Conservation (phyloP, 2,113 vertebrate species). For the Physeter macrocephalus region DNA sequence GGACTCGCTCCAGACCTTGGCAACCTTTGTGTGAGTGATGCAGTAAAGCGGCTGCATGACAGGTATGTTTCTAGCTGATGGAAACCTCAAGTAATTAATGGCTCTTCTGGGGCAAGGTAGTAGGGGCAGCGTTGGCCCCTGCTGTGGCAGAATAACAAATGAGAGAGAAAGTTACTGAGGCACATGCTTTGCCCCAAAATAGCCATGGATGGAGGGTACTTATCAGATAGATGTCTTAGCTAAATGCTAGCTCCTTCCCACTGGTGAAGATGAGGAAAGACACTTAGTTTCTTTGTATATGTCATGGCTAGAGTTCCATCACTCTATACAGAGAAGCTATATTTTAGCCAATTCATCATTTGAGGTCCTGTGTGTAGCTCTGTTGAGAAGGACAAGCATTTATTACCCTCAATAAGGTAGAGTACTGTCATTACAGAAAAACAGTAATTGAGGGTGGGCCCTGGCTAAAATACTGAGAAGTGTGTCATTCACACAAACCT, state of each 20-base stretch:
- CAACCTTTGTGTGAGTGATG: background rate
- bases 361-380: background rate
- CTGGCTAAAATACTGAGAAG: background rate
- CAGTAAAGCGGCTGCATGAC: background rate
- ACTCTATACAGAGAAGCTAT: background rate
- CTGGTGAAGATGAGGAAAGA: background rate
- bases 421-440: background rate
- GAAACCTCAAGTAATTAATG: background rate
- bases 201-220: background rate
- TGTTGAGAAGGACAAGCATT: background rate
- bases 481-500: background rate
- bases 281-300: background rate
- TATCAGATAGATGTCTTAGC: background rate
- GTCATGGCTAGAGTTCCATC: background rate
- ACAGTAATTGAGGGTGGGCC: background rate
- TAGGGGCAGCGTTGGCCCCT: background rate
- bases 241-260: background rate
- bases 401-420: background rate
- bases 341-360: background rate
- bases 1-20: background rate
- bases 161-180: background rate
- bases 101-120: background rate
- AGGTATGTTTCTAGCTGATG: background rate
- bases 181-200: background rate
- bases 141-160: background rate